A percentile compares a stretch with the other conserved stretches of the same genome.
Conservation (phyloP, 2,113 vertebrate genomes). For the Falcunculus frontatus region DNA sequence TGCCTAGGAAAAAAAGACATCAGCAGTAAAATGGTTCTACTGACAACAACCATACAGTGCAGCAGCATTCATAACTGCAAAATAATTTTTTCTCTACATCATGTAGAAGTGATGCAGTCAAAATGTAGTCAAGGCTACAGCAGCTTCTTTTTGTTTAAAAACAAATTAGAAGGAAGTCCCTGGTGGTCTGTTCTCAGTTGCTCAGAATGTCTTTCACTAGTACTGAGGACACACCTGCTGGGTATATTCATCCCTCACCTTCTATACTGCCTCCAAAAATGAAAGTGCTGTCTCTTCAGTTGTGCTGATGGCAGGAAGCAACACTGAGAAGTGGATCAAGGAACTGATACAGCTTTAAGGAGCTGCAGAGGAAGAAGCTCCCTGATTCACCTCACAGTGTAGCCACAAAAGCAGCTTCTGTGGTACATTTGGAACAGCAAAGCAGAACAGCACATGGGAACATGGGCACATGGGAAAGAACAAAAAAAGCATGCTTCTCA, state of each 20-base stretch:
- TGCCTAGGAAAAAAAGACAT: neutral
- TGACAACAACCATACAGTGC: neutral
- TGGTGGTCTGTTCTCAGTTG: neutral
- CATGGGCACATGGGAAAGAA: neutral
- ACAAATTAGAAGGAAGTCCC: neutral
- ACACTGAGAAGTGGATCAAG: neutral
- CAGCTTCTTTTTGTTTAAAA: neutral
- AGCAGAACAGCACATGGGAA: neutral
- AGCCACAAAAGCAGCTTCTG: neutral
- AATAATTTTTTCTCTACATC: neutral
- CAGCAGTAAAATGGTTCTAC: neutral
- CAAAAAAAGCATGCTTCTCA: neutral
- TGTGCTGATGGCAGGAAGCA: neutral
- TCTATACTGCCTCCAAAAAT: neutral
- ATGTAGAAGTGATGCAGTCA: neutral
- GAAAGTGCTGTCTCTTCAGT: neutral
- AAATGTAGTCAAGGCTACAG: neutral
- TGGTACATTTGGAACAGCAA: accelerated
- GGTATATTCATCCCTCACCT: neutral
- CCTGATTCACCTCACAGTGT: neutral
- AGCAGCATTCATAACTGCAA: neutral
- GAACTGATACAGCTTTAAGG: neutral
- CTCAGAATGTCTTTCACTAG: neutral
- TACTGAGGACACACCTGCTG: neutral
- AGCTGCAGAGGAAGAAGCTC: neutral